Base-by-base conservation (phyloP, 2,888 invertebrate genomes). In the Quadroppia sp. region DNA sequence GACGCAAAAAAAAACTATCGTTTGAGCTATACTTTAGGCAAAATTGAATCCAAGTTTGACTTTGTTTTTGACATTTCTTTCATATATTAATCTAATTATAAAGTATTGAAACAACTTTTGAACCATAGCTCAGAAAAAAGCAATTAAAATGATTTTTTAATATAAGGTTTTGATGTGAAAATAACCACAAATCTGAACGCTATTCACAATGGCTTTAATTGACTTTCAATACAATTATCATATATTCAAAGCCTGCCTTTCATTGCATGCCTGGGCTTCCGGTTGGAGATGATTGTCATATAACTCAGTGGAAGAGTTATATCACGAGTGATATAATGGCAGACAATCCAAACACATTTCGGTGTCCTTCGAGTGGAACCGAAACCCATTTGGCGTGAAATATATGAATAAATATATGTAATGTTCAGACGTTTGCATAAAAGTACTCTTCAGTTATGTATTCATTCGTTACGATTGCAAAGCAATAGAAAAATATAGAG, bases 351-450 rank as follows among this genome's bases (percentile, higher is more conserved):
- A 30, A 56, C 28, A 30, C 28, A 30, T 13, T 56, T 30, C 9
- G 7, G 30, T 25, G n/a, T 56, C 56, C 15, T 13, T 56, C 56
- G 56, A 56, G 56, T 56, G 56, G 56, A 56, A 56, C 20, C 2
- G 17, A 23, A 56, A 56, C 28, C 23, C 56, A 56, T 56, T 56
- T 13, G 28, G 28, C 30, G 56, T 56, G 56, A 56, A 56, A 56
- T 56, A 56, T 56, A 56, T 28, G 23, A 30, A 56, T 56, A 56
- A 28, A 30, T 56, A 56, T 56, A 56, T 30, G 56, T 30, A 20
- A 56, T 53, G 13, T 56, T 15, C 28, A 6, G 28, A 28, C 28
- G 1, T 56, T 30, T 56, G 28, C 28, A 13, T 56, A 53, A 53
- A 53, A 23, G 3, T 25, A 28, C 15, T 30, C 56, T 56, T 56